Evolutionary conservation across 1,140 invertebrate species (phyloP), one percentile per base, ranked within the genome.

Genomic region (Eumeta japonica): DNA sequence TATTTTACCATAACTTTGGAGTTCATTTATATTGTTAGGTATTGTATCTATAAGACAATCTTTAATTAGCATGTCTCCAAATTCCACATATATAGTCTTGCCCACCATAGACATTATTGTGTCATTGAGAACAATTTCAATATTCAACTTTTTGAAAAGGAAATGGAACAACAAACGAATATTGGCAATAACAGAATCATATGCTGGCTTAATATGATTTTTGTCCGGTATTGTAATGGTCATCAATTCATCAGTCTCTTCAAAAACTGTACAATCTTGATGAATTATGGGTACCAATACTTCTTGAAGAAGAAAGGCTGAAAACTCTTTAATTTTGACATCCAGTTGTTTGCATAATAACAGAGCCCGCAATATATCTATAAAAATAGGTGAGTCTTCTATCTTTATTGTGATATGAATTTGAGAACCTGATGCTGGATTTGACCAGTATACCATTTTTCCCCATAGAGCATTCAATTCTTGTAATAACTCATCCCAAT

Each of bases 1-100:
- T 2, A 90, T 79, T 16, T 71, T 66, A 3, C 77, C 66, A 58
- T 87, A 91, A 4, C 73, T 75, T 48, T 85, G 77, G 20, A 91
- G 62, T 39, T 89, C 84, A 29, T 81, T 79, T 43, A 80, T 83
- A 38, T 81, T 86, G 39, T 81, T 83, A 2, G 90, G 90, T 48
- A 93, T 83, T 1, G 87, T 86, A 44, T 83, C 75, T 13, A 82
- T 76, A 2, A 93, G 77, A 50, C 89, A 92, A 48, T 89, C 78
- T 35, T 84, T 79, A 2, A 89, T 80, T n/a, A 92, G 68, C 10
- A 80, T 54, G 10, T 84, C 76, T 4, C 83, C 78, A 45, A 90
- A 81, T 36, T 83, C 77, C 16, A 79, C 58, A 43, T 81, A 70
- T 2, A 90, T 73, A 35, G 81, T 54, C 5, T 75, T 60, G 0